Conservation (phyloP, 2,797 vertebrate genomes). For the Amblyraja radiata region DNA sequence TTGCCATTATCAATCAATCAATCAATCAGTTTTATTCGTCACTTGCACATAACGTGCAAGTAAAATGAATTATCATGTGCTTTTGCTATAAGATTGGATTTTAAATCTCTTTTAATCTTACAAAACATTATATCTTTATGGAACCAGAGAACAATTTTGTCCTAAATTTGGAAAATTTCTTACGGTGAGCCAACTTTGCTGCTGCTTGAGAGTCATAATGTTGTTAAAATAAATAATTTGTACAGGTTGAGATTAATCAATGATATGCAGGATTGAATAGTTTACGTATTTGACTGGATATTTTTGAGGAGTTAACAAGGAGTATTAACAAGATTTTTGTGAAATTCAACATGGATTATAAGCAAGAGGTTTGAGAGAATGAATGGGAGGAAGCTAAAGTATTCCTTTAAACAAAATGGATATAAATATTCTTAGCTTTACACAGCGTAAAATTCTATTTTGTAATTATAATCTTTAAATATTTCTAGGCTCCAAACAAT, state of each 20-base stretch:
- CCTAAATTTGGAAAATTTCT: background rate
- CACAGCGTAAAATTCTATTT: background rate
- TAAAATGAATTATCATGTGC: background rate
- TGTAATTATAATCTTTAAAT: conserved; percentile 10
- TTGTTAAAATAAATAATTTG: too few species aligned
- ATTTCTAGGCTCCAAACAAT: background rate
- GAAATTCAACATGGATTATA: too few species aligned
- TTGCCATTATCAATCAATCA: too few species aligned
- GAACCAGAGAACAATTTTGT: background rate
- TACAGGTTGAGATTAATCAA: too few species aligned
- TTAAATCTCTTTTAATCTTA: background rate
- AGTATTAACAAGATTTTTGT: too few species aligned
- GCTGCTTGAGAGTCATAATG: background rate
- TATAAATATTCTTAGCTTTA: background rate
- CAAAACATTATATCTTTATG: background rate
- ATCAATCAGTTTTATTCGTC: too few species aligned
- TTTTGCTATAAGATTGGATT: background rate
- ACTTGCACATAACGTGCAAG: too few species aligned
- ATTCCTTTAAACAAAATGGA: background rate
- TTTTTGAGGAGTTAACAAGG: too few species aligned
- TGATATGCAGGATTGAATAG: too few species aligned
- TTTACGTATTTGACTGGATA: too few species aligned
- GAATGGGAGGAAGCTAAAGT: background rate
- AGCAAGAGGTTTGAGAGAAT: background rate
- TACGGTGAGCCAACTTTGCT: too few species aligned